Conservation (phyloP, 2,797 vertebrate species). For the Harpagifer antarcticus region DNA sequence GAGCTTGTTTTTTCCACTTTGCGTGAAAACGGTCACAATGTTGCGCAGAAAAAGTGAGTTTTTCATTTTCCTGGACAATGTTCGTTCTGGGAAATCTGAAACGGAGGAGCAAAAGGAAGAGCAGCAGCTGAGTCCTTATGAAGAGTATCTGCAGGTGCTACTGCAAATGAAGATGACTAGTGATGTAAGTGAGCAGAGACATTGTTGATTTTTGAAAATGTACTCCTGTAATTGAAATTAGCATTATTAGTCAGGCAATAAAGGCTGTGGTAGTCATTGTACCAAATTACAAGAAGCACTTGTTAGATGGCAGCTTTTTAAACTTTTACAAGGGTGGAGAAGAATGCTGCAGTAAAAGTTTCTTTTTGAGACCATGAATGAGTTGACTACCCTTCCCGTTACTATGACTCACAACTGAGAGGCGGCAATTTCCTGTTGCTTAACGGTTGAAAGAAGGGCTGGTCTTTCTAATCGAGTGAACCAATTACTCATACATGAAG, state of each 20-base stretch:
- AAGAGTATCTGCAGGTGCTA: constrained; percentile 78
- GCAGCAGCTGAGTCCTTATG: constrained; percentile 52
- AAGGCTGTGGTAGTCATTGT: not conserved
- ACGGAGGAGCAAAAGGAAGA: constrained; percentile 55
- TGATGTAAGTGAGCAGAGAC: constrained; percentile 71
- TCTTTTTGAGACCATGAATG: constrained; percentile 37
- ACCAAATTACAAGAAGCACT: not conserved
- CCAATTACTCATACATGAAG: constrained; percentile 1
- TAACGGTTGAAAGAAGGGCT: constrained; percentile 8
- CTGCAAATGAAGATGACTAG: constrained; percentile 80
- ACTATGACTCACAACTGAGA: constrained; percentile 62
- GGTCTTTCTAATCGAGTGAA: not conserved
- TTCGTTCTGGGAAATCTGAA: constrained; percentile 57
- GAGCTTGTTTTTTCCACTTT: not conserved
- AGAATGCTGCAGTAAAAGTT: constrained; percentile 5
- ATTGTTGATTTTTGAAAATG: no score
- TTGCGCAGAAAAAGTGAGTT: constrained; percentile 79
- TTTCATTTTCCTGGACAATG: constrained; percentile 72
- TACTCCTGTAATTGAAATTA: not conserved
- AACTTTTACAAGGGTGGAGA: not conserved
- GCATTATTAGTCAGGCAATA: not conserved
- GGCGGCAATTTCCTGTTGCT: constrained; percentile 54
- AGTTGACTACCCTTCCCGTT: constrained; percentile 53
- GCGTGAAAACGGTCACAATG: constrained; percentile 55
- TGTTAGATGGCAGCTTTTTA: not conserved